A percentile compares a stretch with the other conserved stretches of the same genome.
Conservation (phyloP, 2,797 vertebrate genomes). For the Melanotaenia maccullochi region DNA sequence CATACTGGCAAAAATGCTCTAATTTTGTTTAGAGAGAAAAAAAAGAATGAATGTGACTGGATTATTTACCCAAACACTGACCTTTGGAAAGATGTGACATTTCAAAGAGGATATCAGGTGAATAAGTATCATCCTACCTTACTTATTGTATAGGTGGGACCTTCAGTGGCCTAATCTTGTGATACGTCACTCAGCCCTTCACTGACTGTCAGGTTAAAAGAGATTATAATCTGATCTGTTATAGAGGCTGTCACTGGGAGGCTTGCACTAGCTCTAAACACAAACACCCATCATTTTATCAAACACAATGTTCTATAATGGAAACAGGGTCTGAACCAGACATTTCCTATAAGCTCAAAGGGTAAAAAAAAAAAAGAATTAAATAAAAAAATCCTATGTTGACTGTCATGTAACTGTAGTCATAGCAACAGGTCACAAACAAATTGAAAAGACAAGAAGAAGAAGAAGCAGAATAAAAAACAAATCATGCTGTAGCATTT, state of each 20-base stretch:
- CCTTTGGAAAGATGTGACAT: constrained; percentile 46
- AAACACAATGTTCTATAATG: constrained; percentile 50
- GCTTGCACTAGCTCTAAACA: constrained; percentile 31
- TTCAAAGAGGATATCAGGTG: constrained; percentile 33
- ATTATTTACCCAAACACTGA: constrained; percentile 28
- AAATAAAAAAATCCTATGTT: constrained; percentile 25
- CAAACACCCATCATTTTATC: constrained; percentile 43
- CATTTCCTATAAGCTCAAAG: constrained; percentile 54
- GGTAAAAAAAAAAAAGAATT: not conserved
- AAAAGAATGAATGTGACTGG: not conserved
- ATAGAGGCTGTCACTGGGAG: constrained; percentile 53
- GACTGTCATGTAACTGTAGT: constrained; percentile 52
- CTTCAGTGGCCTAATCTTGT: constrained; percentile 61
- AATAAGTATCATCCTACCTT: constrained; percentile 30
- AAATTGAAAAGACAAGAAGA: constrained; percentile 54
- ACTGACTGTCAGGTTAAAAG: constrained; percentile 66
- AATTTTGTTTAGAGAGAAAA: not conserved
- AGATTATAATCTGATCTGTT: constrained; percentile 71
- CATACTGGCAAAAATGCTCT: not conserved
- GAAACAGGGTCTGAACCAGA: constrained; percentile 55
- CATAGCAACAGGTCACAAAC: constrained; percentile 67
- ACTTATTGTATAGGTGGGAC: constrained; percentile 42
- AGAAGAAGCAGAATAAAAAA: constrained; percentile 49
- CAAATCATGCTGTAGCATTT: constrained; percentile 14
- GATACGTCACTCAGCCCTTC: constrained; percentile 68